Base-by-base conservation (phyloP, 1,140 invertebrate genomes). In the Drosophila quadrilineata region DNA sequence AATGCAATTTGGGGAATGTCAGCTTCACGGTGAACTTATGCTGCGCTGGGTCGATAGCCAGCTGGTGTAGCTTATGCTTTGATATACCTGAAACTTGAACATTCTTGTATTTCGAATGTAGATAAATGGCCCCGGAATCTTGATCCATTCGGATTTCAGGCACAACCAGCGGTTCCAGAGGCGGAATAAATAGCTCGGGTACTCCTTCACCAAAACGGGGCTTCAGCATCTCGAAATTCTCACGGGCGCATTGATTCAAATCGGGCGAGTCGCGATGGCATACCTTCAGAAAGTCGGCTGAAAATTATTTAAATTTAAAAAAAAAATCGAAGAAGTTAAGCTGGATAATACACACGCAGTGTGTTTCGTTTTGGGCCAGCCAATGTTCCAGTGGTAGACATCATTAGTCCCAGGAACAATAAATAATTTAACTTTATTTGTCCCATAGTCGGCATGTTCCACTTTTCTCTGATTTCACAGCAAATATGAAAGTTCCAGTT, bases 241-340 rank as follows among this genome's bases (percentile, higher is more conserved):
- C 88, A 14, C 76, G 69, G 0, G 93, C 90, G 65, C 94, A 95
- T 1, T 90, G 71, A 52, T 92, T 89, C 0, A 94, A 72, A 0
- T 93, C 90, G 0, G 91, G 91, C 75, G 94, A 92, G 36, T 91
- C 91, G 0, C 92, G 90, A 50, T 93, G 92, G 70, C 94, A 95
- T 5, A 93, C 66, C 31, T 93, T 90, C 0, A 95, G 91, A 76
- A 93, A 94, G 1, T 91, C 89, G 6, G 94, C 94, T 95, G 89
- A 0, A 91, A 59, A 38, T 54, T 3, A 12, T 6, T 45, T 29
- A 70, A 85, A 48, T 60, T 6, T 33, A 12, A 1, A 21, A 16
- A 24, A 38, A 26, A 6, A 28, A 52, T 10, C 1, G n/a, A 12
- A 3, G 17, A 2, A 17, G 22, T 6, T 0, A 3, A 38, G 6